Evolutionary conservation across 2,888 invertebrate genomes (phyloP), one percentile per base, ranked within the genome.

Genomic region (Electrophaes corylata): DNA sequence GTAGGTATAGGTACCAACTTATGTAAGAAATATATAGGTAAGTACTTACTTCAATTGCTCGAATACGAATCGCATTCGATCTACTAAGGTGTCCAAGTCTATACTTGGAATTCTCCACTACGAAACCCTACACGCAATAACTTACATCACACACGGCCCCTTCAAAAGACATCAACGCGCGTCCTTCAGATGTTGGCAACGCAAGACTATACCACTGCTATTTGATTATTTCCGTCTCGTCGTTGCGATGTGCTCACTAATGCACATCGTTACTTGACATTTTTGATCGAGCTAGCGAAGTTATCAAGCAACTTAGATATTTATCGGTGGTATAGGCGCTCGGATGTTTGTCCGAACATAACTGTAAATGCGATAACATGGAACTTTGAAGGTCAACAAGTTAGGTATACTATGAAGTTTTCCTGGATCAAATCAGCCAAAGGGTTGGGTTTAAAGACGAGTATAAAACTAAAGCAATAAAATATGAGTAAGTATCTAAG

Each of bases 121-220:
- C 39, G 10, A 44, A 31, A 31, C 37, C 45, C 16, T 23, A 14
- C n/a, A 35, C 51, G 62, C 56, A 60, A 57, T 41, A 37, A 12
- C 26, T 67, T 62, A 67, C 20, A 16, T 20, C 53, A 35, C 35
- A 10, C 14, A 51, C 48, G 23, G 45, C 58, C 43, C 51, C 54
- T 59, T 59, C 57, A 52, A 65, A 65, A 64, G 58, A 65, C 60
- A 49, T 61, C 29, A 58, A 59, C 61, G 57, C 41, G 60, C 60
- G 65, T 62, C 65, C 65, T 60, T 64, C 62, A 43, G 29, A 49
- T 57, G 62, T 51, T 23, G 61, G 60, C 62, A 64, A 61, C 57
- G 41, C 57, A 3, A 20, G 43, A 8, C 55, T 63, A 11, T 11
- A 55, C 41, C 33, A 41, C 51, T 53, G 54, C 47, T 11, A 59